Percentiles rank a stretch among this genome's conserved stretches.
phyloP scores from a whole-genome alignment of 2,797 vertebrate species.

The Channa striata region DNA sequence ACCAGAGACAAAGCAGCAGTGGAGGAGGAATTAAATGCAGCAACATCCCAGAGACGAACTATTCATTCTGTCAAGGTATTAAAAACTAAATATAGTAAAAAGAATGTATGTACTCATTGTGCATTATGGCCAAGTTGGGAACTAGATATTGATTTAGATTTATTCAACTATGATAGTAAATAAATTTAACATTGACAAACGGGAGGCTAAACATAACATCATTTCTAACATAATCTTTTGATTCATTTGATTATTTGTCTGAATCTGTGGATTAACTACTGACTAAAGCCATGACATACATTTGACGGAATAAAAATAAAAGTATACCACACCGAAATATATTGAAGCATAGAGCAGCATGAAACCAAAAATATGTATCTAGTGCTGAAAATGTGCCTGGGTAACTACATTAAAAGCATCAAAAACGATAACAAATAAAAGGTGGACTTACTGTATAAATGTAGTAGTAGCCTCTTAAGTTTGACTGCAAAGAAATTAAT shows the following conservation, averaged over 20 bases:
- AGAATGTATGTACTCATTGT: no score
- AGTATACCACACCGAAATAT: not conserved
- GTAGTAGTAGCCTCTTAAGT: constrained; percentile 79
- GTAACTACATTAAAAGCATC: not conserved
- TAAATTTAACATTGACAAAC: not conserved
- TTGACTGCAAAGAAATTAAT: constrained; percentile 63
- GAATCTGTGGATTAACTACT: not conserved
- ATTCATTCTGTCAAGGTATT: not conserved
- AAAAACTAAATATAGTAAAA: not conserved
- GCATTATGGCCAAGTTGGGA: no score
- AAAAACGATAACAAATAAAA: not conserved
- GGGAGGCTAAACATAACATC: no score
- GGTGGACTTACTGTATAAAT: constrained; percentile 76
- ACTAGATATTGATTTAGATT: no score
- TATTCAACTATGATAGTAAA: no score
- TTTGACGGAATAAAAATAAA: not conserved
- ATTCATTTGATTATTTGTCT: not conserved
- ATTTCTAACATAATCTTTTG: not conserved
- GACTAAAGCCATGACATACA: not conserved
- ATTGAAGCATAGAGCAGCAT: not conserved
- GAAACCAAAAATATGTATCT: not conserved
- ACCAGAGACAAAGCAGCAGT: not conserved
- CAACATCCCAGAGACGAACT: not conserved
- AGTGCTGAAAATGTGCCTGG: not conserved
- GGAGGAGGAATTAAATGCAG: not conserved